Conservation (phyloP, 1,140 invertebrate genomes). For the Doryteuthis pealeii region DNA sequence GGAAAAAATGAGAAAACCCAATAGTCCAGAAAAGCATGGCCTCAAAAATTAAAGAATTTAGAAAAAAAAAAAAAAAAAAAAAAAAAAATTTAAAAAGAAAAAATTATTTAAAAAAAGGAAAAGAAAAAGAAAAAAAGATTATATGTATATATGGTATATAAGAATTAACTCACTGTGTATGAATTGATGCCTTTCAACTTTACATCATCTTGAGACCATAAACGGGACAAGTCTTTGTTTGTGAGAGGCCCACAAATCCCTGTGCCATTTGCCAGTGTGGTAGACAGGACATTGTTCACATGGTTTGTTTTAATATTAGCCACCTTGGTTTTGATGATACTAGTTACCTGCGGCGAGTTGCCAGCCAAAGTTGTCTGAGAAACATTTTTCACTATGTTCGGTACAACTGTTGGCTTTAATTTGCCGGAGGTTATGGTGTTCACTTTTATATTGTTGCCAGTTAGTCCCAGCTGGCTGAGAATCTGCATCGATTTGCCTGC, state of each 20-base stretch:
- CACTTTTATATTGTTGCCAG: slow-evolving; percentile 22
- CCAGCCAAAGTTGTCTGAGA: neutral
- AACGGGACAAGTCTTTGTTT: slow-evolving; percentile 45
- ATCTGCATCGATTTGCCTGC: slow-evolving; percentile 23
- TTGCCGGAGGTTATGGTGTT: neutral
- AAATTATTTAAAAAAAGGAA: no score
- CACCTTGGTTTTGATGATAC: neutral
- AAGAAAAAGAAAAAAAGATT: no score
- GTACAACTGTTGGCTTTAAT: slow-evolving; percentile 16
- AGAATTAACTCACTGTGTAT: slow-evolving; percentile 5
- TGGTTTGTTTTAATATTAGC: neutral
- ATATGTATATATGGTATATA: no score
- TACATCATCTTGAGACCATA: slow-evolving; percentile 53
- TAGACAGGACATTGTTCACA: neutral
- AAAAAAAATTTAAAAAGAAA: no score
- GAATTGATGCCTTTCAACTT: slow-evolving; percentile 34
- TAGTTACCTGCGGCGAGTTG: neutral
- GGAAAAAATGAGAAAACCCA: no score
- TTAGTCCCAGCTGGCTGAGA: slow-evolving; percentile 23
- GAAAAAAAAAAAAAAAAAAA: no score
- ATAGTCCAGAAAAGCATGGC: no score
- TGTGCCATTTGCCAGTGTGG: neutral
- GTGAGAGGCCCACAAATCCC: slow-evolving; percentile 37
- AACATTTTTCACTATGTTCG: slow-evolving; percentile 1
- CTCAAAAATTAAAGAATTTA: no score